Evolutionary conservation across 2,797 vertebrate genomes (phyloP), one percentile per base, ranked within the genome.

Genomic region (Esox lucius): DNA sequence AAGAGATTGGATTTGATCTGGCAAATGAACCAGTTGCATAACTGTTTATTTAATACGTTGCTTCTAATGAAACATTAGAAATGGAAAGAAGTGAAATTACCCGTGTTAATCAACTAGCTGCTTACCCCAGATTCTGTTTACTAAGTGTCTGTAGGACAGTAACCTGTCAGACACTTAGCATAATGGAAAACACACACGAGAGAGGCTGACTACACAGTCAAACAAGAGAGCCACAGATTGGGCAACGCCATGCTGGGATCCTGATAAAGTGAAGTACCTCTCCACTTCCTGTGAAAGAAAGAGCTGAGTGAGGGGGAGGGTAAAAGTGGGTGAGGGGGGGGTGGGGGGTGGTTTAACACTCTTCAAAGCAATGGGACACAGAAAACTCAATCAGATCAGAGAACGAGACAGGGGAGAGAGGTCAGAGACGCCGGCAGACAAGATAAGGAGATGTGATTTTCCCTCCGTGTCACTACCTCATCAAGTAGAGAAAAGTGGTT

Each of bases 401-500:
- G 16, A 51, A 16, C 49, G 48, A 22, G n/a, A n/a, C n/a, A n/a
- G n/a, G n/a, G n/a, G 68, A 9, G 64, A 77, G 69, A 75, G 56
- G 61, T n/a, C n/a, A 75, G 35, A 42, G 28, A 77, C 75, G 74
- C 70, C 71, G 72, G 22, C 56, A 49, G 65, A 49, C 24, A 65
- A 33, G 19, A 48, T n/a, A 35, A 12, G 53, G 19, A 62, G 59
- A 5, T 48, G 17, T n/a, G 33, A 7, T 33, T 7, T 28, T 46
- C n/a, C 19, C 42, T 22, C 2, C 68, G 46, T 42, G 22, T 31
- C 31, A 5, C 48, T 46, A 19, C 24, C 3, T 82, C 80, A 87
- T 81, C 71, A 86, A 81, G 74, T 42, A 53, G 70, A 31, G 77
- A 89, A 84, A 91, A 88, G 81, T 89, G 78, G 88, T 88, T 90